phyloP scores from a whole-genome alignment of 2,888 invertebrate species.

The Philaethria dido region DNA sequence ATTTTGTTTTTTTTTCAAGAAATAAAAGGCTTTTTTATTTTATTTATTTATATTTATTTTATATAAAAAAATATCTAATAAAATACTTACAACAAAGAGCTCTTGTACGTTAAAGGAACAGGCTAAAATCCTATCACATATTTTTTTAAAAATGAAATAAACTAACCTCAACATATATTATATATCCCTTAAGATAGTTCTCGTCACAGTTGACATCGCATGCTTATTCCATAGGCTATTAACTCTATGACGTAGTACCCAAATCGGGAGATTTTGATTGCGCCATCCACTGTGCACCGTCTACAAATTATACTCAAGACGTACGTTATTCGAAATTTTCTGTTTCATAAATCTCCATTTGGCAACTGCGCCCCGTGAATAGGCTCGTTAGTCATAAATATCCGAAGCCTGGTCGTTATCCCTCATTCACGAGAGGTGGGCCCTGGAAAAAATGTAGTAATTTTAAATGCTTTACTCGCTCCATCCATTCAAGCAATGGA shows the following conservation, averaged over 20 bases:
- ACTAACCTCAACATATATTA: background rate
- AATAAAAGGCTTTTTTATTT: too few relatives aligned
- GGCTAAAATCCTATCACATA: too few relatives aligned
- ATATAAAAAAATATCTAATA: too few relatives aligned
- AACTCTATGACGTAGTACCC: constrained; percentile 38
- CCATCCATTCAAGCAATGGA: constrained; percentile 36
- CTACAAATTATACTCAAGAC: constrained; percentile 70
- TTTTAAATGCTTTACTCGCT: constrained; percentile 48
- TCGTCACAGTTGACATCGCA: constrained; percentile 9
- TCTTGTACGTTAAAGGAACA: too few relatives aligned
- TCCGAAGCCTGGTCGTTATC: constrained; percentile 78
- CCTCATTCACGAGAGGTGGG: constrained; percentile 64
- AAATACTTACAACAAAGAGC: too few relatives aligned
- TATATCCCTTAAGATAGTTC: background rate
- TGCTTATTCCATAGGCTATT: constrained; percentile 35
- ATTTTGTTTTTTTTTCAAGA: too few relatives aligned
- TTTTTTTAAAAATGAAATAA: too few relatives aligned
- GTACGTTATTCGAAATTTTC: constrained; percentile 73
- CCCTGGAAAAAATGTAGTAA: constrained; percentile 40
- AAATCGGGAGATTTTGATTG: constrained; percentile 45
- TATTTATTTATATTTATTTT: too few relatives aligned
- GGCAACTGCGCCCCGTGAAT: constrained; percentile 71
- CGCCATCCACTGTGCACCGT: constrained; percentile 41
- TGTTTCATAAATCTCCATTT: constrained; percentile 81
- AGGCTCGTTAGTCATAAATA: constrained; percentile 82